Evolutionary conservation across 2,113 vertebrate genomes (phyloP), one percentile per base, ranked within the genome.

Genomic region (Tragelaphus scriptus): DNA sequence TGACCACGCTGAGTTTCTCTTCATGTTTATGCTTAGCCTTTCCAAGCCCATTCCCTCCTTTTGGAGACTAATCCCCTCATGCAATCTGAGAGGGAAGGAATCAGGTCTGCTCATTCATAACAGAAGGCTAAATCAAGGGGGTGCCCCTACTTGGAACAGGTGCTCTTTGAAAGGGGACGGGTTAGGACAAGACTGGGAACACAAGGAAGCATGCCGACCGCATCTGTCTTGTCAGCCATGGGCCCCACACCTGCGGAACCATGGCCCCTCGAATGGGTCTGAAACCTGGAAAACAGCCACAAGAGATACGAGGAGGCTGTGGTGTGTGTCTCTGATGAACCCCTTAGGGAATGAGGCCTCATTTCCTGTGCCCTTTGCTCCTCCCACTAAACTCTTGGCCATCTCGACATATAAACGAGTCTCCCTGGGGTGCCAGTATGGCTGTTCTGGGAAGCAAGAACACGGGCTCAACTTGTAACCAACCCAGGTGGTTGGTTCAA

Each of bases 71-170:
- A 3, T 65, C 59, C 10, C 86, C 51, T 90, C 32, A n/a, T 2
- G 40, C 12, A 32, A 2, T 51, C 51, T 49, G 32, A 80, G 61
- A 92, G 40, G 77, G 80, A 68, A 94, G 11, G 36, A n/a, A 44
- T 58, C 4, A 7, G 28, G 14, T 30, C 79, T 84, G 40, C 51
- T 93, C 4, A 0, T 44, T 61, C n/a, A 21, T 44, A 49, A 15
- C 51, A 77, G 44, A 25, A 88, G 23, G 9, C 1, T 88, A 19
- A 23, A 44, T 40, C 6, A 30, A 56, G 44, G 26, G 1, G 5
- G 14, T 10, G 5, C 2, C 14, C 32, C 55, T 15, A 1, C 19
- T 10, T 30, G 2, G 28, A 56, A n/a, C 49, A 19, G 6, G 5
- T 28, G 61, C 8, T 75, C 49, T 63, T 25, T 55, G 40, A 86